phyloP scores from a whole-genome alignment of 2,888 invertebrate species.

The Calameuta pallipes region DNA sequence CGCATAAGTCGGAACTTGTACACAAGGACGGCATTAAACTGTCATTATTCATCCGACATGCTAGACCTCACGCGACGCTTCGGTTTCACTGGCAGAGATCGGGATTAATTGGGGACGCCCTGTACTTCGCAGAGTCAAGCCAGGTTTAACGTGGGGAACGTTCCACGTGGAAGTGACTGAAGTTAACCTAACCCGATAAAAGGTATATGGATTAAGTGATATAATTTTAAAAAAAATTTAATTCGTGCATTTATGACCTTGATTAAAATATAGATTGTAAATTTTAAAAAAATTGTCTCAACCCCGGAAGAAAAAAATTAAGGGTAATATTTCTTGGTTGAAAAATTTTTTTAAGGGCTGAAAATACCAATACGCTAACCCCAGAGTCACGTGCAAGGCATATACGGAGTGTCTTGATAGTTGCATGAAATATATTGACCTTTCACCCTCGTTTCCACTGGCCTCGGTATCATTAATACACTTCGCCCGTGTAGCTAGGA shows the following conservation, averaged over 20 bases:
- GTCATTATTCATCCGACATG: constrained; percentile 12
- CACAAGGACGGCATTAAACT: constrained; percentile 10
- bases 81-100: background rate
- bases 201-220: background rate
- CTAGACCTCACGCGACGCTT: constrained; percentile 10
- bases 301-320: background rate
- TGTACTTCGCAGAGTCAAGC: background rate
- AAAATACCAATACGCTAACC: background rate
- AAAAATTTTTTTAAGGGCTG: background rate
- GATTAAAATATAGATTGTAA: background rate
- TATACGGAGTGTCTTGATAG: background rate
- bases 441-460: background rate
- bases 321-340: background rate
- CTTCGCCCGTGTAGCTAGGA: background rate
- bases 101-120: constrained; percentile 6
- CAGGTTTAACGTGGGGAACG: background rate
- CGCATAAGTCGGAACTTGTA: background rate
- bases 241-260: too few relatives aligned
- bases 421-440: background rate
- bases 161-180: background rate
- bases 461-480: background rate
- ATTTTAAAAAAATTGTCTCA: background rate
- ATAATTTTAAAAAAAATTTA: too few relatives aligned
- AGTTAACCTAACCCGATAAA: background rate
- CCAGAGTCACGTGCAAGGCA: background rate